Evolutionary conservation across 1,140 invertebrate genomes (phyloP).

Genomic region (fruit fly (Drosophila melanogaster)): Release_6_plus_ISO1_MT NT_037436.4:8937501-8938000

Average conservation of each 20-base stretch:
- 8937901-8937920: constrained; percentile 67
- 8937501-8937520: constrained; percentile 34
- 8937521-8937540: constrained; percentile 53
- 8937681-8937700: constrained; percentile 39
- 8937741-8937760: constrained; percentile 81
- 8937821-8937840: constrained; percentile 50
- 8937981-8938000: constrained; percentile 82
- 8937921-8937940: constrained; percentile 82
- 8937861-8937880: constrained; percentile 53
- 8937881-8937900: constrained; percentile 55
- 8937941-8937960: constrained; percentile 53
- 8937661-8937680: constrained; percentile 78
- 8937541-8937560: constrained; percentile 44
- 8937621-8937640: constrained; percentile 32
- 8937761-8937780: constrained; percentile 77
- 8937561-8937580: constrained; percentile 62
- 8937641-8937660: constrained; percentile 38
- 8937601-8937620: constrained; percentile 50
- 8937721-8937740: constrained; percentile 82
- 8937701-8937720: constrained; percentile 78
- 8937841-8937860: constrained; percentile 60
- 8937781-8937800: constrained; percentile 59
- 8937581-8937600: constrained; percentile 70
- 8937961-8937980: constrained; percentile 66
- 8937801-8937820: constrained; percentile 56